Conservation (phyloP, 2,888 invertebrate species). For the Tipula confusa region DNA sequence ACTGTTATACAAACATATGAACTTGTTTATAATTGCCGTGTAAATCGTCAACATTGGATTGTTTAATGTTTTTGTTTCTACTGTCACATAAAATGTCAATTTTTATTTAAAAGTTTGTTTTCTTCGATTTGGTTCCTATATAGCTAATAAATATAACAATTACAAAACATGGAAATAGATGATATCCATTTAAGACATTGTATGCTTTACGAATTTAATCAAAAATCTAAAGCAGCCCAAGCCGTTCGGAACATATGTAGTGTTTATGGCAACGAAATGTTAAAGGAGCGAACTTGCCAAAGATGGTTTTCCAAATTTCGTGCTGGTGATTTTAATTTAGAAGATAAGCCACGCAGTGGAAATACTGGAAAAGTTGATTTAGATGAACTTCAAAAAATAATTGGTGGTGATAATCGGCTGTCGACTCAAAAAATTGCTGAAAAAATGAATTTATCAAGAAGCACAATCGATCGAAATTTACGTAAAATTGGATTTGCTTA, state of each 20-base stretch:
- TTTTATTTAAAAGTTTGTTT: neutral
- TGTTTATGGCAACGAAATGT: neutral
- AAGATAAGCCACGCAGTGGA: neutral
- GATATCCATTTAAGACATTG: neutral
- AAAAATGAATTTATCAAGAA: neutral
- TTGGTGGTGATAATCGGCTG: neutral
- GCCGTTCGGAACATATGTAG: neutral
- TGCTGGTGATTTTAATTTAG: slow-evolving; percentile 37
- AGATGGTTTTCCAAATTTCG: slow-evolving; percentile 39
- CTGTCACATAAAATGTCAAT: neutral
- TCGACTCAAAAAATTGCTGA: slow-evolving; percentile 20
- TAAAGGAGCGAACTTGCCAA: slow-evolving; percentile 31
- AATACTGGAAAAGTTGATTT: neutral
- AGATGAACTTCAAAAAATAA: neutral
- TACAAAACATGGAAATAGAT: slow-evolving; percentile 26
- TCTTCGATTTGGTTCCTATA: neutral
- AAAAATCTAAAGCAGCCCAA: neutral
- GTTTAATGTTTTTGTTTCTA: neutral
- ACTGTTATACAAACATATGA: neutral
- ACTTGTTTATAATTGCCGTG: neutral
- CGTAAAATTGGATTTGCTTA: neutral
- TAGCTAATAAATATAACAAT: neutral
- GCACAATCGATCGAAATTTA: neutral
- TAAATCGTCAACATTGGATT: neutral
- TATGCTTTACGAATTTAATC: slow-evolving; percentile 21